Conservation (phyloP, 2,888 invertebrate species). For the Dynastes maya region DNA sequence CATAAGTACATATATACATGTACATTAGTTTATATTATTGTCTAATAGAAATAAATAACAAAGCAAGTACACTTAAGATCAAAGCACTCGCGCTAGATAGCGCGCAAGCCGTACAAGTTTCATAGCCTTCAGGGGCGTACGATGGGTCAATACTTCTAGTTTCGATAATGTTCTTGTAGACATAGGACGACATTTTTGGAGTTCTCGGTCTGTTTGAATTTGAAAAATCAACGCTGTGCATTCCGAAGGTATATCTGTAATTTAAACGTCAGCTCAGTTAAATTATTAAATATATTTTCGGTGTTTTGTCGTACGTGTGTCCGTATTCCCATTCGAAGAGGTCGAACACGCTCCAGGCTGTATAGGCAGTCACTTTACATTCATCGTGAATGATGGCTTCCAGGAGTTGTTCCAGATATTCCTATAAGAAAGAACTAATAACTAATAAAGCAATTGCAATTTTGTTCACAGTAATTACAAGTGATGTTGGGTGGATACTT, state of each 20-base stretch:
- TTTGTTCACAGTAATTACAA: neutral
- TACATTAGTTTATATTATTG: no score
- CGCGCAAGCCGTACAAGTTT: slow-evolving; percentile 8
- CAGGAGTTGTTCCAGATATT: slow-evolving; percentile 70
- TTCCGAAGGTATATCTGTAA: slow-evolving; percentile 71
- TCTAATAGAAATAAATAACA: slow-evolving; percentile 9
- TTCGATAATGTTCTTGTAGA: slow-evolving; percentile 72
- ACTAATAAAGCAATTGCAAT: neutral
- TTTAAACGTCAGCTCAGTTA: neutral
- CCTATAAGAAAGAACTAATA: slow-evolving; percentile 20
- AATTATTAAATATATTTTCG: neutral
- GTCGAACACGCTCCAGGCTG: slow-evolving; percentile 68
- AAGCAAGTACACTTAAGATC: neutral
- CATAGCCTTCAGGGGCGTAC: slow-evolving; percentile 66
- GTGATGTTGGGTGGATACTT: neutral
- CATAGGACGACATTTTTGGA: slow-evolving; percentile 75
- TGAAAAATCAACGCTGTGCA: slow-evolving; percentile 77
- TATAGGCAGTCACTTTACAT: slow-evolving; percentile 35
- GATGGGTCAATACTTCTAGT: slow-evolving; percentile 58
- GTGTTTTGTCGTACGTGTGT: slow-evolving; percentile 73
- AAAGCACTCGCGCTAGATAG: neutral
- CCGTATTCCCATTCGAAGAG: slow-evolving; percentile 85
- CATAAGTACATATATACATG: no score
- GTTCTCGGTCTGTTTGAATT: slow-evolving; percentile 72
- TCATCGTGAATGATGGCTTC: slow-evolving; percentile 34